Conservation (phyloP, 1,140 invertebrate species). For the Microplitis demolitor region DNA sequence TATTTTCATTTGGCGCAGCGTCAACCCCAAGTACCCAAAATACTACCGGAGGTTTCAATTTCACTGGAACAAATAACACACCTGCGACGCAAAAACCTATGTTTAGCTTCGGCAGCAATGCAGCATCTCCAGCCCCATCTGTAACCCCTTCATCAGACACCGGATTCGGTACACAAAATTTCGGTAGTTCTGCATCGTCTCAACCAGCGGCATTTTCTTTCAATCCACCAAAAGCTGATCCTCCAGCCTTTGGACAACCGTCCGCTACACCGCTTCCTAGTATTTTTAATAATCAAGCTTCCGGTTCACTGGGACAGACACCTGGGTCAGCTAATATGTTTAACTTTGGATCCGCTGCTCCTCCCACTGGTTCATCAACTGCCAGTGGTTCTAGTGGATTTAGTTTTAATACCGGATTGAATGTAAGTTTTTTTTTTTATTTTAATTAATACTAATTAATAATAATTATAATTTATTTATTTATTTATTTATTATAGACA, state of each 20-base stretch:
- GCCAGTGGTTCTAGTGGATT: conserved; percentile 39
- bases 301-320: conserved; percentile 22
- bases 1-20: conserved; percentile 19
- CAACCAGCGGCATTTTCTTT: conserved; percentile 41
- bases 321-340: conserved; percentile 40
- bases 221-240: conserved; percentile 44
- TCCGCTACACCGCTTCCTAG: conserved; percentile 28
- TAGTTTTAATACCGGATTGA: conserved; percentile 38
- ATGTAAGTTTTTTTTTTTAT: neutral
- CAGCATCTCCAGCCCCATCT: neutral
- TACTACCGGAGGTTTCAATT: conserved; percentile 11
- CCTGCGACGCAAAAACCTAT: conserved; percentile 6
- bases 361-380: conserved; percentile 22
- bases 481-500: conserved; percentile 24
- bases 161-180: conserved; percentile 14
- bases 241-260: conserved; percentile 43
- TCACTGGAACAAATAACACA: neutral
- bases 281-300: conserved; percentile 43
- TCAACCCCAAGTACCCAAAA: neutral
- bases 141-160: neutral
- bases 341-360: conserved; percentile 42
- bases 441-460: neutral
- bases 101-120: conserved; percentile 14
- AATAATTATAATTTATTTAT: neutral
- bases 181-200: neutral